phyloP scores from a whole-genome alignment of 2,888 invertebrate genomes.

The Lepidonotus clava region DNA sequence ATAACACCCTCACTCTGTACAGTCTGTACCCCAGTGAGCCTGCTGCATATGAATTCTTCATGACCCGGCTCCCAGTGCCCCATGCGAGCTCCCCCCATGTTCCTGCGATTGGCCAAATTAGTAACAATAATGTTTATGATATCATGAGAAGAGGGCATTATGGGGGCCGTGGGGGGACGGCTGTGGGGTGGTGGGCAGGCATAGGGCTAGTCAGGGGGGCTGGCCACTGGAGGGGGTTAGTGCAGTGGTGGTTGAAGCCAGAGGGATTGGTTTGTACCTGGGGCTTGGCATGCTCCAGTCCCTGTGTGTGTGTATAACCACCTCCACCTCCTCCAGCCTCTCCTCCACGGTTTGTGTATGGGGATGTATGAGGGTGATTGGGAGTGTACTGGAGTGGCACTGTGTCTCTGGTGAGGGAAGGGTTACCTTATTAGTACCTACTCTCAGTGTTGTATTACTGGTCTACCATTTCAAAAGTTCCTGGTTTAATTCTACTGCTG shows the following conservation, averaged over 20 bases:
- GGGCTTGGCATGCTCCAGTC: not conserved
- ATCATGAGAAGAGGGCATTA: constrained; percentile 47
- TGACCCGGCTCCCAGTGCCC: not conserved
- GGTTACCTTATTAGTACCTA: too few relatives aligned
- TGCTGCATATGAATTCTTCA: constrained; percentile 18
- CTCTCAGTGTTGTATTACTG: too few relatives aligned
- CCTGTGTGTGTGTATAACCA: not conserved
- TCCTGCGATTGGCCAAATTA: constrained; percentile 52
- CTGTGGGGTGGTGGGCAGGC: not conserved
- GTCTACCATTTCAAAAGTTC: too few relatives aligned
- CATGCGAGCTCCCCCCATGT: not conserved
- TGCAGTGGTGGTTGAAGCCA: not conserved
- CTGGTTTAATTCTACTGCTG: too few relatives aligned
- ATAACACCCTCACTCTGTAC: too few relatives aligned
- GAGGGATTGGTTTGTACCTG: not conserved
- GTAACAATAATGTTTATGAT: constrained; percentile 49
- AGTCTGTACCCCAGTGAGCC: too few relatives aligned
- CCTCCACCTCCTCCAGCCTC: too few relatives aligned
- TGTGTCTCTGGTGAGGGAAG: too few relatives aligned
- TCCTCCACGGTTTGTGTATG: too few relatives aligned
- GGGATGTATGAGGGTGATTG: too few relatives aligned
- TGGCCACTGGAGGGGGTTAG: not conserved
- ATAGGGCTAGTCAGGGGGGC: not conserved
- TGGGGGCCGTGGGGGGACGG: not conserved
- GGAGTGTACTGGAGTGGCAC: too few relatives aligned